Conservation (phyloP, 2,797 vertebrate genomes). For the Acrocephalus scirpaceus region DNA sequence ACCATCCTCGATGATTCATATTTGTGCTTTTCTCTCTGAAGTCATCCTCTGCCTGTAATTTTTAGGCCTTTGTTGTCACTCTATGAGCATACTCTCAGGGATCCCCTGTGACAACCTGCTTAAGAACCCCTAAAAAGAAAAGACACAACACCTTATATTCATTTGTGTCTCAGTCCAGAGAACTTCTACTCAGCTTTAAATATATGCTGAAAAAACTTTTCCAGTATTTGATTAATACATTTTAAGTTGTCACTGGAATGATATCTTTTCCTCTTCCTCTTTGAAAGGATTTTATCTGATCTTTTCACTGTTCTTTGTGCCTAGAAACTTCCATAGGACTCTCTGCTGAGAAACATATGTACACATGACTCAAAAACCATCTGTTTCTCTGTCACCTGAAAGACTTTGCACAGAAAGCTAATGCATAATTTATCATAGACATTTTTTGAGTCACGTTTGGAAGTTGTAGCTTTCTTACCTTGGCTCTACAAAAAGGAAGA, state of each 20-base stretch:
- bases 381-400: constrained; percentile 51
- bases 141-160: neutral
- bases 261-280: neutral
- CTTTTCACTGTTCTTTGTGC: constrained; percentile 16
- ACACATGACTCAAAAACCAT: constrained; percentile 16
- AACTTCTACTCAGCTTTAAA: neutral
- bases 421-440: constrained; percentile 30
- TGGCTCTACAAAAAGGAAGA: neutral
- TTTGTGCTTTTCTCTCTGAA: neutral
- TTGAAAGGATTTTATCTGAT: constrained; percentile 39
- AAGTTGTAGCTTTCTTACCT: neutral
- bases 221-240: neutral
- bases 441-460: neutral
- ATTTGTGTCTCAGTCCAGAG: neutral
- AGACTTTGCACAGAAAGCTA: constrained; percentile 16
- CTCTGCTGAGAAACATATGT: constrained; percentile 27
- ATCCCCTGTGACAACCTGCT: neutral
- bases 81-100: neutral
- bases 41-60: neutral
- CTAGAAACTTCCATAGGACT: constrained; percentile 13
- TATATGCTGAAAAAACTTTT: neutral
- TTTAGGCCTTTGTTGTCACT: neutral
- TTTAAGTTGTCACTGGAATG: neutral
- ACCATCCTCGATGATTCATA: neutral
- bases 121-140: neutral